Evolutionary conservation across 2,797 vertebrate genomes (phyloP).

Genomic region (Fistularia tabacaria): DNA sequence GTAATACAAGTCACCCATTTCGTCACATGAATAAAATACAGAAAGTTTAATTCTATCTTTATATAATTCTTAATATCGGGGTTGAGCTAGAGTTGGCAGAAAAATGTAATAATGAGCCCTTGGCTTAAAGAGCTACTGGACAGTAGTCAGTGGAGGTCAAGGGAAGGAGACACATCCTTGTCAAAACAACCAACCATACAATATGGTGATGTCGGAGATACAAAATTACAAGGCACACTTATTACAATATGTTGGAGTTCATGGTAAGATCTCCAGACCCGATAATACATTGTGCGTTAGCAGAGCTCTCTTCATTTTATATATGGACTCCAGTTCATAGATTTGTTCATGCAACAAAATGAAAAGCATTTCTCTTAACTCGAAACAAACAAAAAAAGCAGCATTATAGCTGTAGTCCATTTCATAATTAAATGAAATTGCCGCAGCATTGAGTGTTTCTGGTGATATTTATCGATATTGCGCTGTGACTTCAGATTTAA

Average conservation of each 20-base stretch:
- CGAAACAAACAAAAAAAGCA: constrained; percentile 40
- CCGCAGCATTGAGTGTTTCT: not conserved
- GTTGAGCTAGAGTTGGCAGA: constrained; percentile 58
- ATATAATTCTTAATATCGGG: constrained; percentile 56
- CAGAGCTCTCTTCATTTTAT: constrained; percentile 48
- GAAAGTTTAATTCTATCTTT: constrained; percentile 58
- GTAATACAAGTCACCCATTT: constrained; percentile 40
- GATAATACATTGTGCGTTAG: constrained; percentile 34
- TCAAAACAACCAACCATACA: constrained; percentile 43
- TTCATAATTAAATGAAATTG: not conserved
- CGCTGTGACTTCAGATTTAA: no score
- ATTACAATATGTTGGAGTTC: constrained; percentile 48
- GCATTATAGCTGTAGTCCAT: constrained; percentile 10
- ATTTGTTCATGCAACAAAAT: constrained; percentile 49
- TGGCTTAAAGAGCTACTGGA: constrained; percentile 59
- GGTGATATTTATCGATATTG: no score
- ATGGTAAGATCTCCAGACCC: constrained; percentile 48
- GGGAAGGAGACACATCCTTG: constrained; percentile 59
- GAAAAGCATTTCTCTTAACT: constrained; percentile 43
- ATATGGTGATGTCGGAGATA: constrained; percentile 42
- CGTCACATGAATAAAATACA: constrained; percentile 27
- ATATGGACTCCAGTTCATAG: constrained; percentile 35
- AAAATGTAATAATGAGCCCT: constrained; percentile 49
- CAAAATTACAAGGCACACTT: constrained; percentile 54
- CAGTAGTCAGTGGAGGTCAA: constrained; percentile 55